Conservation (phyloP, 2,113 vertebrate species). For the Pseudorhombus dupliciocellatus region DNA sequence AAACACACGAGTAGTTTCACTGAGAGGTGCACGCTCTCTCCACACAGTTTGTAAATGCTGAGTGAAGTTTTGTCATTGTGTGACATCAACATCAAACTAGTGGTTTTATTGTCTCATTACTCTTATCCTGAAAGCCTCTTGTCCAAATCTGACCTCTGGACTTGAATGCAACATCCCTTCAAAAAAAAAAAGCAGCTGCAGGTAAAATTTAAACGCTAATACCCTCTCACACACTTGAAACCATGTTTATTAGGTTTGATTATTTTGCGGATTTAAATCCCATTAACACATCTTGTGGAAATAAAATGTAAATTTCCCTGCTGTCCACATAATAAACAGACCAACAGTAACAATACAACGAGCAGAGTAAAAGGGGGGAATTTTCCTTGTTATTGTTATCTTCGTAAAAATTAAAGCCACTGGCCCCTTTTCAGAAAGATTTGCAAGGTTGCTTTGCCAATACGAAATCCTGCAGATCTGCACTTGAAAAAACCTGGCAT, state of each 20-base stretch:
- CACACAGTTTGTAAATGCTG: slow-evolving; percentile 31
- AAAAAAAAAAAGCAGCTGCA: background rate
- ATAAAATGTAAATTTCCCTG: background rate
- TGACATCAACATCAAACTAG: slow-evolving; percentile 9
- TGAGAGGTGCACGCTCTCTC: too few relatives aligned
- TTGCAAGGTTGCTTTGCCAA: background rate
- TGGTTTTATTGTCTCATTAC: background rate
- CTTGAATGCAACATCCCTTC: background rate
- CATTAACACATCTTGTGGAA: background rate
- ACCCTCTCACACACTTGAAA: too few relatives aligned
- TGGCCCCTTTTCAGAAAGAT: too few relatives aligned
- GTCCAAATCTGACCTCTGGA: slow-evolving; percentile 8
- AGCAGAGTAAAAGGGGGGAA: background rate
- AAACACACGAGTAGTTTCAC: too few relatives aligned
- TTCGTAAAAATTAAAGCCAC: background rate
- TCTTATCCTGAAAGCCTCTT: slow-evolving; percentile 26
- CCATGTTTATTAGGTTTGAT: background rate
- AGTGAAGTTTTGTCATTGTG: slow-evolving; percentile 38
- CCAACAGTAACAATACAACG: too few relatives aligned
- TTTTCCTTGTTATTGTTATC: background rate
- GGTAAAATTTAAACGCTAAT: too few relatives aligned
- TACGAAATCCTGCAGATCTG: background rate
- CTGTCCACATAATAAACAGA: background rate
- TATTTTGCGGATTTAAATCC: too few relatives aligned
- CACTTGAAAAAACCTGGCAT: background rate